Percentiles rank a stretch among this genome's conserved stretches.
Evolutionary conservation across 2,113 vertebrate species (phyloP).

Genomic region (Aegotheles bennettii): DNA sequence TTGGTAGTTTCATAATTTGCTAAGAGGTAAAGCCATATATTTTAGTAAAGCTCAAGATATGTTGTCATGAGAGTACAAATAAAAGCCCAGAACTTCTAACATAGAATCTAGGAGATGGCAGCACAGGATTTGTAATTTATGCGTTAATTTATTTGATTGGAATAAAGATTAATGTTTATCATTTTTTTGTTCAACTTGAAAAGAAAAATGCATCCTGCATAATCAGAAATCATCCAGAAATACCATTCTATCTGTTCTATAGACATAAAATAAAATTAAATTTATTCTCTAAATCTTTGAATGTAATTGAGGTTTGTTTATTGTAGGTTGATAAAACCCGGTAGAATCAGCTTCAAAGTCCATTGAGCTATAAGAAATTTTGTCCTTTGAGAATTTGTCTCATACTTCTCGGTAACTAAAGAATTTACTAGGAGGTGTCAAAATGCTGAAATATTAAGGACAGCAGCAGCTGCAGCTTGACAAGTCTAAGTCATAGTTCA

Average conservation of each 20-base stretch:
- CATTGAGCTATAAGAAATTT: background rate
- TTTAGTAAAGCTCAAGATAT: background rate
- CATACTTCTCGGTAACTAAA: background rate
- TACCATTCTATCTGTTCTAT: background rate
- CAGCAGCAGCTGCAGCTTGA: background rate
- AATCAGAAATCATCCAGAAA: background rate
- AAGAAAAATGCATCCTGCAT: background rate
- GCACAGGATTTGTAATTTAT: background rate
- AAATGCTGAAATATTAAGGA: background rate
- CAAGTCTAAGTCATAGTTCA: background rate
- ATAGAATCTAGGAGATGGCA: background rate
- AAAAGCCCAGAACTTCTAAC: background rate
- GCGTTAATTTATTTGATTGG: background rate
- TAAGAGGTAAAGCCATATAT: background rate
- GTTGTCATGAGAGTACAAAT: background rate
- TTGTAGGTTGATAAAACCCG: background rate
- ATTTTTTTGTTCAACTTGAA: background rate
- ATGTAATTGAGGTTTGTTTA: background rate
- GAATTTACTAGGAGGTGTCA: background rate
- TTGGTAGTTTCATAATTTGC: background rate
- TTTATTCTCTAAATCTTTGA: background rate
- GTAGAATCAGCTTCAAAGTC: background rate
- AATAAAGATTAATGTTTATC: background rate
- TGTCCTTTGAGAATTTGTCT: background rate
- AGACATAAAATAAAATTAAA: background rate